A percentile compares a stretch with the other conserved stretches of the same genome.
Evolutionary conservation across 1,140 invertebrate species (phyloP).

Genomic region (Epicauta chinensis): DNA sequence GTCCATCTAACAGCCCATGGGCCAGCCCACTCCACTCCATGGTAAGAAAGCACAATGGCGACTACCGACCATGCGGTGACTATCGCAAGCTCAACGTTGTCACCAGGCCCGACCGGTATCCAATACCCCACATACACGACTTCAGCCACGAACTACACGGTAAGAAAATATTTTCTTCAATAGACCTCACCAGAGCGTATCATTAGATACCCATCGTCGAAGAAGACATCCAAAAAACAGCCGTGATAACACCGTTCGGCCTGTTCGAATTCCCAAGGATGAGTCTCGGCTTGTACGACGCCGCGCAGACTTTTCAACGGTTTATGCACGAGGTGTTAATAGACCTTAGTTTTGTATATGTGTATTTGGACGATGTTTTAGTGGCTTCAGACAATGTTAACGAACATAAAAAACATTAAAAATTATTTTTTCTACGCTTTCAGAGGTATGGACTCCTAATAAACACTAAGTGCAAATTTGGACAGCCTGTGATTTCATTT

Average conservation of each 20-base stretch:
- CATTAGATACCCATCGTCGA: no score
- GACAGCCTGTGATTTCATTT: conserved; percentile 25
- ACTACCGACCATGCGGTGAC: conserved; percentile 39
- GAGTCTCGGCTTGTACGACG: conserved; percentile 38
- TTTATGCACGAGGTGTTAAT: conserved; percentile 46
- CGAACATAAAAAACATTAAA: conserved; percentile 15
- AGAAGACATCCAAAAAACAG: conserved; percentile 38
- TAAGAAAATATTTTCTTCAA: no score
- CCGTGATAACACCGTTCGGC: conserved; percentile 38
- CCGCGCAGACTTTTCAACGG: conserved; percentile 45
- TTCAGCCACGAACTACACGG: conserved; percentile 33
- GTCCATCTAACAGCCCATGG: conserved; percentile 42
- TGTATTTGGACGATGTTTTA: conserved; percentile 41
- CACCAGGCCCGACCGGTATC: conserved; percentile 39
- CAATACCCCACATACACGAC: conserved; percentile 33
- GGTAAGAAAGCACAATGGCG: conserved; percentile 37
- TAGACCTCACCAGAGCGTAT: no score
- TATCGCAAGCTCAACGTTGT: conserved; percentile 44
- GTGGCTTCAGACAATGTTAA: conserved; percentile 33
- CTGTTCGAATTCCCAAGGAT: conserved; percentile 33
- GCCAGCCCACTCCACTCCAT: conserved; percentile 41
- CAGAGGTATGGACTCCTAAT: not conserved
- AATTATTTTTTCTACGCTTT: not conserved
- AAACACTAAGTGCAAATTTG: conserved; percentile 32
- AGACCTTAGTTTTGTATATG: conserved; percentile 32